Conservation (phyloP, 1,140 invertebrate species). For the Diabrotica virgifera region DNA sequence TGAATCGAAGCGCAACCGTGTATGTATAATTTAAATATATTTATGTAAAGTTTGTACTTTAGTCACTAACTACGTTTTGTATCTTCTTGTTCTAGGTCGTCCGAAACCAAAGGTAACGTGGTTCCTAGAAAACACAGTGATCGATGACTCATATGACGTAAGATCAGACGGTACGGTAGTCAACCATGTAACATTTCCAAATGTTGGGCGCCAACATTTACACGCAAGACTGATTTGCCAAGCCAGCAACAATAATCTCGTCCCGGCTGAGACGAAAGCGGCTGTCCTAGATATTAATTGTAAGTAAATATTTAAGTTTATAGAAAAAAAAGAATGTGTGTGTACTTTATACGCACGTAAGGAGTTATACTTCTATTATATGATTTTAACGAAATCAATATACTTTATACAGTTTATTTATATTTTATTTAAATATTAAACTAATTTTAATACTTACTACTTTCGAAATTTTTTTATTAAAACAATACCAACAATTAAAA, state of each 20-base stretch:
- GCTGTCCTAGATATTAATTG: conserved; percentile 82
- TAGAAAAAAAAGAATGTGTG: too few species aligned
- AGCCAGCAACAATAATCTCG: conserved; percentile 81
- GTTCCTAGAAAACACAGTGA: conserved; percentile 78
- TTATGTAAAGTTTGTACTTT: too few species aligned
- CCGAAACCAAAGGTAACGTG: conserved; percentile 77
- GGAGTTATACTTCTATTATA: too few species aligned
- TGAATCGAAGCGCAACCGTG: too few species aligned
- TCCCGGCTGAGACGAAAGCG: conserved; percentile 67
- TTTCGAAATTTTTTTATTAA: too few species aligned
- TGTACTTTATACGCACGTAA: too few species aligned
- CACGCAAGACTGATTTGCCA: conserved; percentile 77
- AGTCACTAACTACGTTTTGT: not conserved
- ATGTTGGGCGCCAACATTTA: conserved; percentile 72
- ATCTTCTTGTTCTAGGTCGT: conserved; percentile 56
- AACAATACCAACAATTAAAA: too few species aligned
- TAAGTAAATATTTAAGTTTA: conserved; percentile 56
- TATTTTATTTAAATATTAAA: too few species aligned
- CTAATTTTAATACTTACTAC: too few species aligned
- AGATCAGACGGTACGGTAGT: conserved; percentile 66
- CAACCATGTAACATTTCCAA: conserved; percentile 73
- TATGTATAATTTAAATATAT: too few species aligned
- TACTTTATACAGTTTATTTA: too few species aligned
- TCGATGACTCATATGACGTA: conserved; percentile 77
- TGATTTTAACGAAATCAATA: too few species aligned